Evolutionary conservation across 2,888 invertebrate genomes (phyloP).

Genomic region (Unio pictorum): DNA sequence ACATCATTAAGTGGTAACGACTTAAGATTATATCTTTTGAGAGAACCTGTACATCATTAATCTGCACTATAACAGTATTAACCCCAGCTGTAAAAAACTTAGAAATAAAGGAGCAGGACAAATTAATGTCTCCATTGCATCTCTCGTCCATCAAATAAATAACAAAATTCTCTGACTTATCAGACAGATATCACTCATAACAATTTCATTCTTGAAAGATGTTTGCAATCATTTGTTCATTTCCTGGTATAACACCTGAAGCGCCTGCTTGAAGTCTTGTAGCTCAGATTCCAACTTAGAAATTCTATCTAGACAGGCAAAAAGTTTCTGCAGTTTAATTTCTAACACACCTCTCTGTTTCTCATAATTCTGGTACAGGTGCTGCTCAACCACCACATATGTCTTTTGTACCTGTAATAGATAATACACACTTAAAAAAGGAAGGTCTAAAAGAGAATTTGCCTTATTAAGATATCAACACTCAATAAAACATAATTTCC

Average conservation of each 20-base stretch:
- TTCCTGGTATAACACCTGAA: slow-evolving; percentile 51
- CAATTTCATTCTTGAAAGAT: neutral
- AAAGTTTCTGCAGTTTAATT: slow-evolving; percentile 51
- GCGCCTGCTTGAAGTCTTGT: slow-evolving; percentile 47
- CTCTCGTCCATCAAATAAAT: too few relatives aligned
- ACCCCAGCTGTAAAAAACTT: too few relatives aligned
- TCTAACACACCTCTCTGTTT: slow-evolving; percentile 45
- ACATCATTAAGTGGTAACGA: too few relatives aligned
- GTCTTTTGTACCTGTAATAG: slow-evolving; percentile 34
- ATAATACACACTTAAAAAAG: neutral
- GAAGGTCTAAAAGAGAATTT: too few relatives aligned
- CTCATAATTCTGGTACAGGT: slow-evolving; percentile 48
- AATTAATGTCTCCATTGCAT: too few relatives aligned
- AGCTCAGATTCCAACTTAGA: slow-evolving; percentile 49
- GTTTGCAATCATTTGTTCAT: slow-evolving; percentile 19
- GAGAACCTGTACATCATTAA: too few relatives aligned
- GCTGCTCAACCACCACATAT: slow-evolving; percentile 39
- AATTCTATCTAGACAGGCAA: slow-evolving; percentile 48
- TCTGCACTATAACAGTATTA: too few relatives aligned
- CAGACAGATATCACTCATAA: neutral
- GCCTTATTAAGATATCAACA: too few relatives aligned
- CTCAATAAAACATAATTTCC: too few relatives aligned
- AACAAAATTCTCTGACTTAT: too few relatives aligned
- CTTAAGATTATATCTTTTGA: too few relatives aligned
- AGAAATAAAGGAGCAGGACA: too few relatives aligned